A percentile compares a stretch with the other conserved stretches of the same genome.
phyloP scores from a whole-genome alignment of 2,888 invertebrate species.

The Watsonalla binaria region DNA sequence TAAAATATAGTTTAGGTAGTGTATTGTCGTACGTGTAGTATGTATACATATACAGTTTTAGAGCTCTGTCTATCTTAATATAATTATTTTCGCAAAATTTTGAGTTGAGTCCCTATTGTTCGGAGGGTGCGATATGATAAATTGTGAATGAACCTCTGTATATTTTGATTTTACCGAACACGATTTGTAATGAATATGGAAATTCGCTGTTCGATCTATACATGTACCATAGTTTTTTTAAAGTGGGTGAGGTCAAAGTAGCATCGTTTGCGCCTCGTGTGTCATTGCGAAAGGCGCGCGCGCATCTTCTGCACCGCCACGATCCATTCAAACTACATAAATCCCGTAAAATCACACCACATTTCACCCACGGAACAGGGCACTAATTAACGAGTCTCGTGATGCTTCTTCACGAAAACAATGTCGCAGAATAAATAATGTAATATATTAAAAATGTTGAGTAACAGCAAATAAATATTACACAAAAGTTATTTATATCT shows the following conservation, averaged over 20 bases:
- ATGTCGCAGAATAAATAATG: background rate
- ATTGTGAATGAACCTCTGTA: no score
- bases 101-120: no score
- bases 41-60: no score
- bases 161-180: background rate
- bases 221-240: conserved; percentile 18
- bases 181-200: background rate
- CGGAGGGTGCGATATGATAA: no score
- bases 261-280: conserved; percentile 56
- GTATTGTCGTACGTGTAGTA: no score
- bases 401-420: conserved; percentile 21
- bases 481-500: conserved; percentile 12
- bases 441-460: background rate
- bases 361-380: conserved; percentile 16
- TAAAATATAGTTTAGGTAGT: no score
- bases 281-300: conserved; percentile 42
- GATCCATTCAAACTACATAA: conserved; percentile 22
- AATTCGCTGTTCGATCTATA: conserved; percentile 6
- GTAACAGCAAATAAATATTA: conserved; percentile 11
- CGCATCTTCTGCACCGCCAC: conserved; percentile 22
- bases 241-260: conserved; percentile 57
- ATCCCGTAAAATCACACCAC: conserved; percentile 20
- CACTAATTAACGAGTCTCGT: conserved; percentile 20
- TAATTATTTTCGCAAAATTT: no score
- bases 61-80: no score